Evolutionary conservation across 2,888 invertebrate species (phyloP).

Genomic region (Entomobrya proxima): DNA sequence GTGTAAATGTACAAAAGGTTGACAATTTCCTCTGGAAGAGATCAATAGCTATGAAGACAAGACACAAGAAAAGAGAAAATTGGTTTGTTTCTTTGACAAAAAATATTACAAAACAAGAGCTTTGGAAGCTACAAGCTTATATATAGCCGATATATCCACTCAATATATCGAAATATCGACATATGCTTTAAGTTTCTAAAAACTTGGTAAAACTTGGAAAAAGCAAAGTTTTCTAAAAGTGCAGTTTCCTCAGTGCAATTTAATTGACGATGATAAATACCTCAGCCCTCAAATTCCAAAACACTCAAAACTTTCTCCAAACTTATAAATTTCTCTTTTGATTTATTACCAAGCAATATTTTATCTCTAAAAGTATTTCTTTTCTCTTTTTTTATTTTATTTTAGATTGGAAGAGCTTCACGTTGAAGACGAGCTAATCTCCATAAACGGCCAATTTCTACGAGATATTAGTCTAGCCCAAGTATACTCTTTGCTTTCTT

Average conservation of each 20-base stretch:
- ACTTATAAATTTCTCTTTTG: no score
- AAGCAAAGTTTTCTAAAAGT: no score
- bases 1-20: neutral
- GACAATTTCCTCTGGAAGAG: no score
- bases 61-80: neutral
- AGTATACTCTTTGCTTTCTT: conserved; percentile 78
- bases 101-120: neutral
- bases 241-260: no score
- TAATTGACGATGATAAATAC: no score
- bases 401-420: conserved; percentile 87
- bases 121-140: neutral
- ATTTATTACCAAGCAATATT: conserved; percentile 2
- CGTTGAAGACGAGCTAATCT: conserved; percentile 92
- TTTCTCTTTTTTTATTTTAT: conserved; percentile 24
- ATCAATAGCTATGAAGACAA: no score
- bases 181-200: no score
- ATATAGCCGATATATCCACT: no score
- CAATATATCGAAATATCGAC: no score
- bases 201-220: no score
- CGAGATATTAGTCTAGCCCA: conserved; percentile 84
- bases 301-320: no score
- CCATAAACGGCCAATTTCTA: conserved; percentile 89
- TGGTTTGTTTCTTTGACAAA: neutral
- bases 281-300: no score
- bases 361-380: neutral